These are phyloP conservation scores for Crotalus viridis DNA, from an alignment of 2,113 vertebrate genomes.

Conservation along the genomic window DNA sequence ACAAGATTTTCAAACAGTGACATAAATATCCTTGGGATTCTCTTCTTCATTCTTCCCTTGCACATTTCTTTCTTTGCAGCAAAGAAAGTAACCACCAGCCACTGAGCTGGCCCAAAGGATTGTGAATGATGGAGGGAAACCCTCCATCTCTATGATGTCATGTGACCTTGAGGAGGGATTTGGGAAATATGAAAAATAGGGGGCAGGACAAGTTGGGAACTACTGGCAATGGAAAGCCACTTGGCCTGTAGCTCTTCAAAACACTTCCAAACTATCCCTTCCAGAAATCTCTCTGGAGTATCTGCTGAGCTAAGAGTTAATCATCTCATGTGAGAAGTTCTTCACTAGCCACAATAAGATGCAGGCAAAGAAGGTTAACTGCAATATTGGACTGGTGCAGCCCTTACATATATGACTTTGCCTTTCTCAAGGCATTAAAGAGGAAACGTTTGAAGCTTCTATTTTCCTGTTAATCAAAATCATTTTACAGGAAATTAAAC, in stretches of 20 bases:
- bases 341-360: not conserved
- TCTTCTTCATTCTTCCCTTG: not conserved
- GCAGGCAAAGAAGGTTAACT: not conserved
- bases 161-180: not conserved
- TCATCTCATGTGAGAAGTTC: not conserved
- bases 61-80: not conserved
- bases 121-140: not conserved
- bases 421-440: not conserved
- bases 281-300: not conserved
- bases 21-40: not conserved
- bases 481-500: not conserved
- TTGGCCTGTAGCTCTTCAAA: not conserved
- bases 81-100: not conserved
- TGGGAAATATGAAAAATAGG: not conserved
- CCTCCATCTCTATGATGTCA: not conserved
- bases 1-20: not conserved
- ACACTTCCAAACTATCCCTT: not conserved
- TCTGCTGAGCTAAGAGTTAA: not conserved
- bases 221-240: not conserved
- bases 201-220: not conserved
- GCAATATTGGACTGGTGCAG: not conserved
- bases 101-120: not conserved
- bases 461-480: not conserved
- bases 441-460: not conserved
- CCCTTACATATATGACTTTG: not conserved